Evolutionary conservation across 1,140 invertebrate genomes (phyloP), one percentile per base, ranked within the genome.

Genomic region (Globodera ellingtonae): DNA sequence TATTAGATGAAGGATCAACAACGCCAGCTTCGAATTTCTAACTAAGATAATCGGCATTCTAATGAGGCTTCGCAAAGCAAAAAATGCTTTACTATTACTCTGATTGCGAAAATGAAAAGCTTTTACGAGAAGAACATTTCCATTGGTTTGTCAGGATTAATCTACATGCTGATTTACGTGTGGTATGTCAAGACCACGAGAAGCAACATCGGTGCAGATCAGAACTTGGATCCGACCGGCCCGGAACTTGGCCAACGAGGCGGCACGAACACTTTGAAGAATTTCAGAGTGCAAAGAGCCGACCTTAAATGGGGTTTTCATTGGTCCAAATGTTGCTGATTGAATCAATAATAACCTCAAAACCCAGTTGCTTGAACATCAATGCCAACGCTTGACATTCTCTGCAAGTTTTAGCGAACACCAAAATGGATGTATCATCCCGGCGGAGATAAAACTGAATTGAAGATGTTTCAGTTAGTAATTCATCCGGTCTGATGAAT

Each of bases 141-240:
- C 24, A 24, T 24, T 24, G 24, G 24, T 24, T 24, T 24, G 24
- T 24, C 24, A 24, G 24, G 24, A 24, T 24, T 24, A 24, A 24
- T 24, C 24, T 24, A 24, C 24, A 21, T 84, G 13, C 76, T 76
- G 76, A 4, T 47, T 24, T 79, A 89, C 86, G 74, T 86, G 84
- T n/a, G 82, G 84, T 81, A 86, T 85, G 82, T 90, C 91, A 87
- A 85, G 90, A 88, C 83, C 91, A 80, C 72, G 90, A n/a, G 84
- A n/a, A 46, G 84, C 84, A 71, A 85, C 84, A 71, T 85, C 84
- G n/a, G 84, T 85, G 70, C 82, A 85, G 65, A 85, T 76, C 70
- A 85, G 50, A 72, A 85, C 82, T 70, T 82, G 84, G 47, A 85
- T 83, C 47, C 62, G 66, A 3, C 82, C 81, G n/a, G 78, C 72